Base-by-base conservation (phyloP, 1,140 invertebrate species). In the Mamestra configurata region DNA sequence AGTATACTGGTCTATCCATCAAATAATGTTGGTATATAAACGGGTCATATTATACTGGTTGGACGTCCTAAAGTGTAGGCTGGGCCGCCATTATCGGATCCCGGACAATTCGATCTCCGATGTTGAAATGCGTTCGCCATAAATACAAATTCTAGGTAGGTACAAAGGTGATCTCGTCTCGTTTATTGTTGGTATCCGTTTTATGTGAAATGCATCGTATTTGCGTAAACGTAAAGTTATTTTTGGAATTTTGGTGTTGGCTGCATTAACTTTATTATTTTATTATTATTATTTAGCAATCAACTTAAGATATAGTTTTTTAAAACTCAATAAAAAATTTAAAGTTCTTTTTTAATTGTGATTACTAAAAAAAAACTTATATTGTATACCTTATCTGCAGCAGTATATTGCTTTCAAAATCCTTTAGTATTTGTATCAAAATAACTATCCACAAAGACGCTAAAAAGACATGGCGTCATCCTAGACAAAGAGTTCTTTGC, bases 111-210 rank as follows among this genome's bases (percentile, higher is more conserved):
- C 66, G 66, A 75, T 75, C 71, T 46, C 61, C 10, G 11, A 64
- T 76, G 73, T 76, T 61, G 20, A 76, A 64, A 64, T 59, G 51
- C 53, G 18, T 51, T 18, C 46, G 35, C 35, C 35, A 66, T 66
- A 59, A 59, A 70, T 70, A 51, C 43, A 53, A 59, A 57, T 61
- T 37, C 22, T 59, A 46, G 51, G 11, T 66, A 64, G 59, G 27
- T 40, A 76, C 27, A 76, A 64, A 76, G 55, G 40, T 76, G 73
- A 61, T 76, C 37, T 27, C 73, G 55, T 75, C 72, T 43, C 37
- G 18, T 24, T 37, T 70, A 75, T 43, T 51, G 55, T 35, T 75
- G 51, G 55, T 13, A 27, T 4, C n/a, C 11, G 35, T 1, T 40
- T 57, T 40, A 11, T 43, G 51, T 15, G 59, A 59, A 43, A 40